Percentiles rank a stretch among this genome's conserved stretches.
Conservation (phyloP, 2,797 vertebrate species). For the Eupleurogrammus muticus region DNA sequence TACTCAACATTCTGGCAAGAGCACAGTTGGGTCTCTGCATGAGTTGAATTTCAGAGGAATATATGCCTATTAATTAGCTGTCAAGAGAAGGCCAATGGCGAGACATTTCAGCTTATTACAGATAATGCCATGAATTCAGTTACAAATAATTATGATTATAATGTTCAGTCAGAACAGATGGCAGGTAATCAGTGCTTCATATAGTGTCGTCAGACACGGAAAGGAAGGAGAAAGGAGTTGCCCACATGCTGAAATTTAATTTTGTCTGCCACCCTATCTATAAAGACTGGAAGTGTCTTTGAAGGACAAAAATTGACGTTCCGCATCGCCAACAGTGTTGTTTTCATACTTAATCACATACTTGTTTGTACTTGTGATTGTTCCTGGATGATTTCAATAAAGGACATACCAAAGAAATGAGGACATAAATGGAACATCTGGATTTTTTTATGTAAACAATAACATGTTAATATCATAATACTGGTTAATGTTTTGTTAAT, state of each 20-base stretch:
- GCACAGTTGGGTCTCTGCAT: conserved; percentile 18
- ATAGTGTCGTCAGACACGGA: conserved; percentile 46
- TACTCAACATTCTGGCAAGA: conserved; percentile 37
- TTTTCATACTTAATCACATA: too few relatives aligned
- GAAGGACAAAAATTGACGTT: conserved; percentile 31
- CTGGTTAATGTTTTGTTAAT: too few relatives aligned
- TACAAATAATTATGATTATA: conserved; percentile 64
- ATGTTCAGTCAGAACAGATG: conserved; percentile 59
- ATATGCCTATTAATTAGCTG: conserved; percentile 70
- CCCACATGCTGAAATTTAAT: conserved; percentile 55
- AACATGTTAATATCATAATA: too few relatives aligned
- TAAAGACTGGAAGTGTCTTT: conserved; percentile 40
- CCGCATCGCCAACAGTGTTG: background rate
- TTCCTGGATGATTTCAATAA: too few relatives aligned
- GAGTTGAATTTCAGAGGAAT: conserved; percentile 38
- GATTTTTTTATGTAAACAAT: too few relatives aligned
- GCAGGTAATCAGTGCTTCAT: conserved; percentile 57
- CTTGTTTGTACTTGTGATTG: too few relatives aligned
- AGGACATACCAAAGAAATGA: too few relatives aligned
- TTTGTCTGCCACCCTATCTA: conserved; percentile 46
- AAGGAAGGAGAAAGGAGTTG: conserved; percentile 42
- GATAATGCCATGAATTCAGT: conserved; percentile 62
- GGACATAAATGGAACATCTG: too few relatives aligned
- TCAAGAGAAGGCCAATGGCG: conserved; percentile 63
- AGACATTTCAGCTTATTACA: conserved; percentile 58